Base-by-base conservation (phyloP, 1,140 invertebrate genomes). In the Drosophila guanche region DNA sequence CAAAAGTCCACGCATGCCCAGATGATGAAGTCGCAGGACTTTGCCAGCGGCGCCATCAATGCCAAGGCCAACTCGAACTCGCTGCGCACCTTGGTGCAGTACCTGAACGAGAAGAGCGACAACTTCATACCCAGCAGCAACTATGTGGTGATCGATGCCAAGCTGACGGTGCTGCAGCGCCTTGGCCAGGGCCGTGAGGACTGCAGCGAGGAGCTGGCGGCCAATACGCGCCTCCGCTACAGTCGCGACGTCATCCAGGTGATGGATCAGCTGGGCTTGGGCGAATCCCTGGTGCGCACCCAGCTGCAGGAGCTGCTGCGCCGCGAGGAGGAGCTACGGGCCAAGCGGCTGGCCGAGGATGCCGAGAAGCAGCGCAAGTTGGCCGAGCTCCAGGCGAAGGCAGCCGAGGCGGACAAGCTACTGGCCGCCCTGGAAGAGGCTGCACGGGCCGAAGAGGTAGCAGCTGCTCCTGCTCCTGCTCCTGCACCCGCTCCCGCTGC, bases 241-340 rank as follows among this genome's bases (percentile, higher is more conserved):
- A 91, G 92, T 53, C 73, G 86, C 0, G 92, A 93, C 54, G 79
- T 92, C 5, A 76, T 91, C 51, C 56, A 86, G 25, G 70, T 92
- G n/a, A 84, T 92, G 73, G 81, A 92, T 46, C 81, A 83, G 48
- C 63, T 93, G 37, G 79, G 79, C 2, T 41, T 91, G 56, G 92
- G 92, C 3, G 83, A 91, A 47, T 90, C 89, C 42, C 79, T 92
- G 48, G 52, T 90, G 65, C 89, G 90, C 46, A 72, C 56, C 7
- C 90, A 90, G 55, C 29, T 90, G 65, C 79, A 89, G 68, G 63
- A 75, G 25, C 47, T 56, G 42, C 47, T 72, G 23, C 52, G 14
- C 7, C 60, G 70, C 29, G 83, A 83, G 62, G 83, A 86, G 70
- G 75, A 86, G 63, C 70, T 61, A 7, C 75, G 79, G 0, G 83